Conservation (phyloP, 2,113 vertebrate genomes). For the Ondatra zibethicus region DNA sequence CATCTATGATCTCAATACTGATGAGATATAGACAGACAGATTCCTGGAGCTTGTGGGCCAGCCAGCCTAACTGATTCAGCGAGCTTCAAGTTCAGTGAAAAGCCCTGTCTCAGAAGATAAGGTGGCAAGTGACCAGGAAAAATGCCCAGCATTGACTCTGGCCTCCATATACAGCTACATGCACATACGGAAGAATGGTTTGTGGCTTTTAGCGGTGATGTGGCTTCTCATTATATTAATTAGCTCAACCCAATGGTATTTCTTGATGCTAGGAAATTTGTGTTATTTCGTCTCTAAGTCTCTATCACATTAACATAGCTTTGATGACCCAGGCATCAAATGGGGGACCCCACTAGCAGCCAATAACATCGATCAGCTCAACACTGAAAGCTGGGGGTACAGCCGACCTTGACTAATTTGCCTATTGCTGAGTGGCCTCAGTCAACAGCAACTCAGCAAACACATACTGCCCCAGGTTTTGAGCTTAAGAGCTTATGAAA, state of each 20-base stretch:
- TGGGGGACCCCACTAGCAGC: background rate
- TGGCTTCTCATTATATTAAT: background rate
- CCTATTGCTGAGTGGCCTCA: background rate
- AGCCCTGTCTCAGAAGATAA: background rate
- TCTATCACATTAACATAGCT: background rate
- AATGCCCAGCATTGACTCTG: background rate
- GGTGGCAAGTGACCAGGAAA: no score
- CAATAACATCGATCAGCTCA: background rate
- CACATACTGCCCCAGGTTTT: background rate
- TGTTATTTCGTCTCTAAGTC: background rate
- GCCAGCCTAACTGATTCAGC: background rate
- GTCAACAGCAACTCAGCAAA: slow-evolving; percentile 6
- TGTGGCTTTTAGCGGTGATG: background rate
- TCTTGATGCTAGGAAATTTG: background rate
- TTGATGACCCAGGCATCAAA: background rate
- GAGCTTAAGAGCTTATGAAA: background rate
- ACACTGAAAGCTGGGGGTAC: background rate
- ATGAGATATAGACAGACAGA: background rate
- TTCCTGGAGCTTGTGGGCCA: background rate
- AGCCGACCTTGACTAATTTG: background rate
- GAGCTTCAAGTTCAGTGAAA: background rate
- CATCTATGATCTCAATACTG: no score
- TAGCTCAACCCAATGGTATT: slow-evolving; percentile 18
- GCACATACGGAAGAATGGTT: no score
- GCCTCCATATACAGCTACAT: background rate